phyloP scores from a whole-genome alignment of 2,888 invertebrate genomes.

The Iselma pallidipennis region DNA sequence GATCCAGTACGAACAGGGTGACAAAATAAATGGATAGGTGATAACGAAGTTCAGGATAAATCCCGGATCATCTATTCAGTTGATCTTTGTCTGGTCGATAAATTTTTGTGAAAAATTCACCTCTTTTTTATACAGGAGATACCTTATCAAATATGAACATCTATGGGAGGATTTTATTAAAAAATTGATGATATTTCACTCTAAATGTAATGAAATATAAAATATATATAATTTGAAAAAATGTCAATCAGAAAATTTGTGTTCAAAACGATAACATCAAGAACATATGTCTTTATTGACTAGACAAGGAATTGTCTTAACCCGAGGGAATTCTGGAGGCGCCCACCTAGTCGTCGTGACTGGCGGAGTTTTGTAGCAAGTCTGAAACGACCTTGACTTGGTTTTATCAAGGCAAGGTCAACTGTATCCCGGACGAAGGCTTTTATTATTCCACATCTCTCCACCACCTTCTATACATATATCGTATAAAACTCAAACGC shows the following conservation, averaged over 20 bases:
- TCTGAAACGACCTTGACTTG: conserved; percentile 41
- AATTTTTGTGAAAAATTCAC: not conserved
- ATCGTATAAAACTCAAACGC: conserved; percentile 21
- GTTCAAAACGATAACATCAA: too few relatives aligned
- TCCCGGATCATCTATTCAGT: not conserved
- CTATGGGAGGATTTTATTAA: too few relatives aligned
- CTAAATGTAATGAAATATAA: too few relatives aligned
- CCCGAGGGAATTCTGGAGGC: conserved; percentile 3
- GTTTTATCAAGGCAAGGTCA: conserved; percentile 45
- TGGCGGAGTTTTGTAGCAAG: conserved; percentile 2
- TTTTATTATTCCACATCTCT: conserved; percentile 13
- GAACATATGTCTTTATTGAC: not conserved
- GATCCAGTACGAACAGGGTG: not conserved
- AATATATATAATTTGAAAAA: too few relatives aligned
- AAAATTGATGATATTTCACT: too few relatives aligned
- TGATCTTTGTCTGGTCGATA: not conserved
- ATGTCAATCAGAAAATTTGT: too few relatives aligned
- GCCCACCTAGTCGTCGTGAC: conserved; percentile 4
- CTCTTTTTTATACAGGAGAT: too few relatives aligned
- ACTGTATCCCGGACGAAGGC: conserved; percentile 27
- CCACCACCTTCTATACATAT: conserved; percentile 8
- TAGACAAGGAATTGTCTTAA: not conserved
- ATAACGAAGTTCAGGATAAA: not conserved
- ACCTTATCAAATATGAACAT: too few relatives aligned
- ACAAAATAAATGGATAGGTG: not conserved